phyloP scores from a whole-genome alignment of 2,797 vertebrate genomes.

The Siniperca scherzeri region DNA sequence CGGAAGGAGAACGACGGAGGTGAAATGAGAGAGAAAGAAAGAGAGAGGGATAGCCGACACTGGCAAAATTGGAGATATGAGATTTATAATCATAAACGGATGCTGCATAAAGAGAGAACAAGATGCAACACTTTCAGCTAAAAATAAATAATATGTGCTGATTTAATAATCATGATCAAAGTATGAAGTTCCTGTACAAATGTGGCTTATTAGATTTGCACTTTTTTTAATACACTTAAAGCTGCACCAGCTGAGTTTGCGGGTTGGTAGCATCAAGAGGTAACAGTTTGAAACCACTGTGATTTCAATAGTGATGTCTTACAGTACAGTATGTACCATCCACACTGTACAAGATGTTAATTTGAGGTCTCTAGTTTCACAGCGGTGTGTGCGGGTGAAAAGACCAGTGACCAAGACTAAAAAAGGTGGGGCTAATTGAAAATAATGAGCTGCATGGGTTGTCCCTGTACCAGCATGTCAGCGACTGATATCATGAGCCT shows the following conservation, averaged over 20 bases:
- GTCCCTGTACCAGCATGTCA: background rate
- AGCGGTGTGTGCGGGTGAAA: background rate
- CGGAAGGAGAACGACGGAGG: constrained; percentile 74
- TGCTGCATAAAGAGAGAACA: constrained; percentile 28
- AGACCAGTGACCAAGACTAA: background rate
- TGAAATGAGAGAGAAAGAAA: constrained; percentile 65
- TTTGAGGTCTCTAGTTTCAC: background rate
- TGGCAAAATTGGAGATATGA: constrained; percentile 57
- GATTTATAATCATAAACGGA: constrained; percentile 54
- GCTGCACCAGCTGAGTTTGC: background rate
- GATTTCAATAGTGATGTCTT: background rate
- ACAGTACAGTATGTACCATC: too few relatives aligned
- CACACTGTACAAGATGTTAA: too few relatives aligned
- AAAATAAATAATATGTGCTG: background rate
- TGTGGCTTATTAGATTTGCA: background rate
- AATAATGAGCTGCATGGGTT: background rate
- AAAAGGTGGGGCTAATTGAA: background rate
- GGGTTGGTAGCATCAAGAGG: background rate
- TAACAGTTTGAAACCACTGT: too few relatives aligned
- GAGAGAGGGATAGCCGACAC: constrained; percentile 33
- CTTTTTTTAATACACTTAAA: background rate
- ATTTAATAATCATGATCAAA: constrained; percentile 30
- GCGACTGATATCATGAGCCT: too few relatives aligned
- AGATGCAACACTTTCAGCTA: background rate
- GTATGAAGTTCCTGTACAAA: background rate